Percentiles rank a stretch among this genome's conserved stretches.
Evolutionary conservation across 2,113 vertebrate species (phyloP).

Genomic region (Polypterus bichir): DNA sequence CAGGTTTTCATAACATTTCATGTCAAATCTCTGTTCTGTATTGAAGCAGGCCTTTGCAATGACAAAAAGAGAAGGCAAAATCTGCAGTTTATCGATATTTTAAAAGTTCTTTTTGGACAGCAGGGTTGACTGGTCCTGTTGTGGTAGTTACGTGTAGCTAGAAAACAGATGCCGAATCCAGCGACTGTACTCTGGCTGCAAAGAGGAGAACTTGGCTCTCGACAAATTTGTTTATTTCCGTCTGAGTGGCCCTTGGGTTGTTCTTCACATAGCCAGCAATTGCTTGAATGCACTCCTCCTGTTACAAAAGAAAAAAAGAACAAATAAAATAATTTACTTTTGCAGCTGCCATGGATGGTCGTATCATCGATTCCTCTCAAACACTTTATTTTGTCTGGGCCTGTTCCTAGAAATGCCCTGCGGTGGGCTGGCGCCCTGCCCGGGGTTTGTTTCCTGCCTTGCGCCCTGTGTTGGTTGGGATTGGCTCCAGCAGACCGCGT

Average conservation of each 20-base stretch:
- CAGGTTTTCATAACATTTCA: no score
- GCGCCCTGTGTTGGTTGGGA: not conserved
- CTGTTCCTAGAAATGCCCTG: not conserved
- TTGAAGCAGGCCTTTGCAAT: no score
- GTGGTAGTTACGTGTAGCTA: slow-evolving; percentile 17
- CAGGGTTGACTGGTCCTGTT: slow-evolving; percentile 1
- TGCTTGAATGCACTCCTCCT: slow-evolving; percentile 45
- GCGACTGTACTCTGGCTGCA: slow-evolving; percentile 35
- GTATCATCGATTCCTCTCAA: not conserved
- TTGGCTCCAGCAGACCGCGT: no score
- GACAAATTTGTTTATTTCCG: slow-evolving; percentile 36
- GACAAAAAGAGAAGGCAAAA: no score
- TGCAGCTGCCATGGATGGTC: not conserved
- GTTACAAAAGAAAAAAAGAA: slow-evolving; percentile 19
- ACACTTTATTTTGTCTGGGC: not conserved
- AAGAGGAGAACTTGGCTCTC: slow-evolving; percentile 50
- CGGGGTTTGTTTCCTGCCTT: not conserved
- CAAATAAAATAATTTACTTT: not conserved
- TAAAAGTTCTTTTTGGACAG: no score
- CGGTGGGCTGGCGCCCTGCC: not conserved
- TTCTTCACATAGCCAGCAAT: slow-evolving; percentile 37
- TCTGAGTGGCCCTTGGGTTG: slow-evolving; percentile 38
- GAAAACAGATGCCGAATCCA: slow-evolving; percentile 30
- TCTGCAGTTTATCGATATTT: no score
- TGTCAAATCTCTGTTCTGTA: no score